These are phyloP conservation scores for Fregetta grallaria DNA, from an alignment of 2,113 vertebrate species.

Conservation along the genomic window DNA sequence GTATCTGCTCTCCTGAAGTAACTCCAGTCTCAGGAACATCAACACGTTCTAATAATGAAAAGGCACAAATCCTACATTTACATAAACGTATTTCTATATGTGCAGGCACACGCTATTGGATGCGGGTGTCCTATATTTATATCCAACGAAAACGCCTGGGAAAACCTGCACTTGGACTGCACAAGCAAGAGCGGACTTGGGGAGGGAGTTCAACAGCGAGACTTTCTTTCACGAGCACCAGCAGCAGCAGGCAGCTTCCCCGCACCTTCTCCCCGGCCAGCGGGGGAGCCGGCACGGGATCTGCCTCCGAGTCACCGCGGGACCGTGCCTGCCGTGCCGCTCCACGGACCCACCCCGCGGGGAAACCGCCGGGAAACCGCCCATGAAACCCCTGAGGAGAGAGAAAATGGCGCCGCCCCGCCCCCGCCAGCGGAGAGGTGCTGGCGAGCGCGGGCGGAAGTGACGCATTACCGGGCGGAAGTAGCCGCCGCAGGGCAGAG, in stretches of 20 bases:
- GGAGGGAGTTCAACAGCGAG: rapidly evolving
- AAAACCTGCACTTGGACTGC: rapidly evolving
- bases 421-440: rapidly evolving
- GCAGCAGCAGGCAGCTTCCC: rapidly evolving
- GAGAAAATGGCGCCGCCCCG: background rate
- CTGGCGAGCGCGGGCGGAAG: background rate
- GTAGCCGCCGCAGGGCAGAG: background rate
- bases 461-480: background rate
- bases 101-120: rapidly evolving
- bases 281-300: rapidly evolving
- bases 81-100: rapidly evolving
- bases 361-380: rapidly evolving
- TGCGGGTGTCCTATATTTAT: rapidly evolving
- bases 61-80: too few relatives aligned
- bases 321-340: rapidly evolving
- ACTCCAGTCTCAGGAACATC: too few relatives aligned
- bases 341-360: rapidly evolving
- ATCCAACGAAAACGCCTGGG: rapidly evolving
- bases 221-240: rapidly evolving
- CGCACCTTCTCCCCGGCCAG: too few relatives aligned
- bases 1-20: background rate
- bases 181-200: rapidly evolving
- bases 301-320: rapidly evolving
- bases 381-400: rapidly evolving
- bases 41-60: rapidly evolving